Evolutionary conservation across 2,888 invertebrate genomes (phyloP), one percentile per base, ranked within the genome.

Genomic region (Mayetiola destructor): DNA sequence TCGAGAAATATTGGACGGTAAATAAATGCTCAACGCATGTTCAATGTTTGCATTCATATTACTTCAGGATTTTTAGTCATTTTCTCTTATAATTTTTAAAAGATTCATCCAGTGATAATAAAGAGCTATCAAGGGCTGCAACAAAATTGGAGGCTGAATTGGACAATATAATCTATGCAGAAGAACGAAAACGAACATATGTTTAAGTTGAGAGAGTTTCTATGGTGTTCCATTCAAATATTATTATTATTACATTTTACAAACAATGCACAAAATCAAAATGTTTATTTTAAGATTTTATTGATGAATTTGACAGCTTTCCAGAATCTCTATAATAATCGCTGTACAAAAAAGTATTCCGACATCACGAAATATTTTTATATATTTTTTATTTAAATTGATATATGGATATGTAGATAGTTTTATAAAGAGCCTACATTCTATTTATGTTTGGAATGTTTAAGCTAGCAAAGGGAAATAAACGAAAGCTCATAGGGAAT

Each of bases 91-190:
- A 39, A 32, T 32, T 32, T 32, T 4, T 58, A 54, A 30, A 37
- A 60, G 60, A 72, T 56, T 70, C 72, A 1, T 69, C 69, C 48
- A 71, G 71, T 60, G 72, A 72, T 62, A 72, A 72, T 62, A 66
- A 66, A 5, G 70, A 71, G 48, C 61, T 72, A 2, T 69, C 72
- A 35, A 68, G 65, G 29, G 72, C 72, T 29, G 72, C 72, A 4
- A 68, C 69, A 56, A 68, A 72, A 59, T 64, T 72, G 48, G 72
- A 72, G 63, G 67, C 67, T 58, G 69, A 69, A 2, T 61, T 72
- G 12, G 72, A 72, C 60, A 67, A 64, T 48, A 70, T 72, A 12
- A 71, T 72, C 48, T 64, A 66, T 29, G 63, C 62, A 30, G 72
- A 72, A 62, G 72, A 72, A 62, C 63, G 64, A 42, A 63, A 68